Evolutionary conservation across 2,797 vertebrate species (phyloP), one percentile per base, ranked within the genome.

Genomic region (Falco concolor): DNA sequence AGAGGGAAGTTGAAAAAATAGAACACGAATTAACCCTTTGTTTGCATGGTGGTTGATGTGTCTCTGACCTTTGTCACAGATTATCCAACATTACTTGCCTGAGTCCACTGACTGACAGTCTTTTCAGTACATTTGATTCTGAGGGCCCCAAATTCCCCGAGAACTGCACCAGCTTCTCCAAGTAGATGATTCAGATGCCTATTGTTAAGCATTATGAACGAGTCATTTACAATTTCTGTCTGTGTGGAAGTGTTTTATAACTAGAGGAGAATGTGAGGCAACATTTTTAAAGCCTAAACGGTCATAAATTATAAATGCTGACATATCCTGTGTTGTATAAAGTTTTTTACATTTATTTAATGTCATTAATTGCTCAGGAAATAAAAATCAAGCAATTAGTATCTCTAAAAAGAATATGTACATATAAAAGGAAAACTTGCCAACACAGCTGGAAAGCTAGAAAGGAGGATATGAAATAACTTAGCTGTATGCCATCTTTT

Each of bases 1-100:
- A 75, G 23, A 70, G 10, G 16, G 11, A 80, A 23, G 12, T 2
- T 63, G 47, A 85, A 32, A 52, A 90, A 75, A 68, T 1, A 34
- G 3, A 80, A 10, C 28, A 56, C 24, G 6, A 73, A 54, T 54
- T 40, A 69, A 59, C 27, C 3, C 12, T 68, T 49, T 52, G 18
- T 75, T 74, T 72, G 5, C 36, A 22, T 10, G 5, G 22, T 0
- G 0, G 8, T 36, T 49, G 3, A 3, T 44, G 49, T 57, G 20
- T 73, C 59, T 18, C 45, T 65, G 59, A n/a, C 30, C 27, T 65
- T 84, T 65, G 44, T 69, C 34, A 40, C 30, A 40, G 44, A 13
- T 59, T 59, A 61, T 59, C 27, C 1, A 5, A 32, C 3, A n/a
- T 59, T 19, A 21, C 13, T 44, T 84, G 8, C 65, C 30, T 47